Evolutionary conservation across 2,888 invertebrate genomes (phyloP).

Genomic region (Ormyrus nitidulus): DNA sequence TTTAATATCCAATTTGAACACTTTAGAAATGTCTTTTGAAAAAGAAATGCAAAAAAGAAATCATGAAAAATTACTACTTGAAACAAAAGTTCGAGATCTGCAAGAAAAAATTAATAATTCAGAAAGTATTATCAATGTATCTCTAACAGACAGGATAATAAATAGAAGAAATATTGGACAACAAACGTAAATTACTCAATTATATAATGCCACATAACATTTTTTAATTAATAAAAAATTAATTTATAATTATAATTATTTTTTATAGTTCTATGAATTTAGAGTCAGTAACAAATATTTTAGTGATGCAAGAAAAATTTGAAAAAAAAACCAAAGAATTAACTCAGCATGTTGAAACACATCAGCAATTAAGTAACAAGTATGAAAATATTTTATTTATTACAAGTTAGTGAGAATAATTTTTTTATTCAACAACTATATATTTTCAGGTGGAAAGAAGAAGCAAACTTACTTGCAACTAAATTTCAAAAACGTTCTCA

Average conservation of each 20-base stretch:
- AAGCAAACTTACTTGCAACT: conserved; percentile 80
- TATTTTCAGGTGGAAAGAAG: conserved; percentile 80
- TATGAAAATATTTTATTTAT: conserved; percentile 63
- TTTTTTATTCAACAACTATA: conserved; percentile 32
- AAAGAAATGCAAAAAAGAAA: conserved; percentile 79
- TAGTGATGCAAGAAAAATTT: conserved; percentile 65
- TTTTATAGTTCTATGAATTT: conserved; percentile 40
- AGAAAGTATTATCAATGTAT: conserved; percentile 47
- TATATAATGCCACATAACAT: not conserved
- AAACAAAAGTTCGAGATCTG: conserved; percentile 73
- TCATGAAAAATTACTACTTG: conserved; percentile 77
- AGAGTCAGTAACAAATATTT: conserved; percentile 43
- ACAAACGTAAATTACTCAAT: conserved; percentile 45
- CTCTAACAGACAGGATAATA: conserved; percentile 26
- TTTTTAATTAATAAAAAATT: not conserved
- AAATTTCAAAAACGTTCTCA: conserved; percentile 80
- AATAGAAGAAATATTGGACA: conserved; percentile 31
- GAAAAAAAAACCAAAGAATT: conserved; percentile 77
- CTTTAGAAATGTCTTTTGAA: conserved; percentile 78
- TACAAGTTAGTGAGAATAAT: conserved; percentile 9
- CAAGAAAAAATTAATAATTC: conserved; percentile 66
- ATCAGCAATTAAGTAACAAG: conserved; percentile 80
- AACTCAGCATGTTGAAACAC: conserved; percentile 79
- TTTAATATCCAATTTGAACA: conserved; percentile 79
- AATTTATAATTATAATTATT: not conserved